A percentile compares a stretch with the other conserved stretches of the same genome.
Evolutionary conservation across 37 sponge, comb jelly and placozoan genomes (phyloP).

Genomic region (Halichondria panicea): DNA sequence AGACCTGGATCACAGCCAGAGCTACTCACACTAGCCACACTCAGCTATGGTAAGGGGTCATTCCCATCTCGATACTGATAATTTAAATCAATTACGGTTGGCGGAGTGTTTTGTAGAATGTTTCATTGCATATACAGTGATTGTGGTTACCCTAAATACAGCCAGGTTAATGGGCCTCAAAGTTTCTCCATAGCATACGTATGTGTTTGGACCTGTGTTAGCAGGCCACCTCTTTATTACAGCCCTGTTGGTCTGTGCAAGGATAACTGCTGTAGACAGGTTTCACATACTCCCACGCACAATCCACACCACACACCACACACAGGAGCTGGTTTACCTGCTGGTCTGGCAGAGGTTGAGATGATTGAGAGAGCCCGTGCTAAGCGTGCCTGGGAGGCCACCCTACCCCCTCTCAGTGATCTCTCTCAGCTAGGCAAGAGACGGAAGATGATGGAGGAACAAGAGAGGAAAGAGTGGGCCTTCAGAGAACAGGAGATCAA

Average conservation of each 20-base stretch:
- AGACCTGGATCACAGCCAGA: constrained; percentile 91
- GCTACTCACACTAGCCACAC: constrained; percentile 84
- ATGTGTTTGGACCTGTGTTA: not conserved
- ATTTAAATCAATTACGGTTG: no score
- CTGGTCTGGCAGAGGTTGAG: constrained; percentile 96
- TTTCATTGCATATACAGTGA: no score
- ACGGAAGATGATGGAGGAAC: constrained; percentile 95
- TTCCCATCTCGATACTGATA: no score
- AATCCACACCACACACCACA: not conserved
- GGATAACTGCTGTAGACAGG: not conserved
- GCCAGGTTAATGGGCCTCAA: no score
- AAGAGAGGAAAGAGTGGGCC: constrained; percentile 96
- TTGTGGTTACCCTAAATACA: no score
- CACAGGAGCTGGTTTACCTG: constrained; percentile 85
- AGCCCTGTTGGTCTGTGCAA: not conserved
- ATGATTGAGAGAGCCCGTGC: constrained; percentile 97
- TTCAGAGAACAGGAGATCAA: constrained; percentile 87
- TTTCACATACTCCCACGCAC: not conserved
- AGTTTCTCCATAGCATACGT: not conserved
- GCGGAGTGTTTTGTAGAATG: no score
- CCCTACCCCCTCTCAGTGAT: constrained; percentile 86
- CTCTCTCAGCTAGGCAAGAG: constrained; percentile 73
- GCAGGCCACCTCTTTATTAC: not conserved
- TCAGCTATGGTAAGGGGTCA: constrained; percentile 68
- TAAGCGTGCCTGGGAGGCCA: constrained; percentile 91